Evolutionary conservation across 2,113 vertebrate species (phyloP).

Genomic region (Tor tambroides): DNA sequence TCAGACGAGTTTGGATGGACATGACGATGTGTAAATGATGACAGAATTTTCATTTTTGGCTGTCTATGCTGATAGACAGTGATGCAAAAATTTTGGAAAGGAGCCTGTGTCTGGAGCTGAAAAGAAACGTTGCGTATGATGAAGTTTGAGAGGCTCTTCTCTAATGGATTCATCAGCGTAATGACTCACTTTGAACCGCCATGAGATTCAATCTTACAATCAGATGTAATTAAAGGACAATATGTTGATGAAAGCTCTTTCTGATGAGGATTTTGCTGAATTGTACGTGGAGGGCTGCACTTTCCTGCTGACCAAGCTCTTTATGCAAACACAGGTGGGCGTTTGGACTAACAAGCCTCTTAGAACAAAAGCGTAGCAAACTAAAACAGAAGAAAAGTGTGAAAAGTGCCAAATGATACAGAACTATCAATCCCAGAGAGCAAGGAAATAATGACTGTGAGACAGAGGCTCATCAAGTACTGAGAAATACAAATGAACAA

Average conservation of each 20-base stretch:
- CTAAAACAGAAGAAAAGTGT: slow-evolving; percentile 63
- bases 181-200: slow-evolving; percentile 71
- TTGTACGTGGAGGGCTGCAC: slow-evolving; percentile 72
- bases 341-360: slow-evolving; percentile 73
- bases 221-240: slow-evolving; percentile 72
- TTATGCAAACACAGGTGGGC: slow-evolving; percentile 74
- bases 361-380: slow-evolving; percentile 72
- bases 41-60: not conserved
- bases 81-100: not conserved
- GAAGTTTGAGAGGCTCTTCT: slow-evolving; percentile 13
- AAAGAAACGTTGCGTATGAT: not conserved
- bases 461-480: not conserved
- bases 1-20: too few relatives aligned
- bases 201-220: slow-evolving; percentile 72
- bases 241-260: slow-evolving; percentile 75
- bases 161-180: slow-evolving; percentile 74
- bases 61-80: not conserved
- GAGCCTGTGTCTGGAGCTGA: not conserved
- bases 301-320: slow-evolving; percentile 77
- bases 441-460: slow-evolving; percentile 3
- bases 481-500: not conserved
- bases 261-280: slow-evolving; percentile 75
- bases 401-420: slow-evolving; percentile 4
- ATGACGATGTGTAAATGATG: not conserved
- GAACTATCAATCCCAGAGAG: not conserved